Percentiles rank a stretch among this genome's conserved stretches.
Conservation (phyloP, 1,140 invertebrate species). For the Lepidurus apus region DNA sequence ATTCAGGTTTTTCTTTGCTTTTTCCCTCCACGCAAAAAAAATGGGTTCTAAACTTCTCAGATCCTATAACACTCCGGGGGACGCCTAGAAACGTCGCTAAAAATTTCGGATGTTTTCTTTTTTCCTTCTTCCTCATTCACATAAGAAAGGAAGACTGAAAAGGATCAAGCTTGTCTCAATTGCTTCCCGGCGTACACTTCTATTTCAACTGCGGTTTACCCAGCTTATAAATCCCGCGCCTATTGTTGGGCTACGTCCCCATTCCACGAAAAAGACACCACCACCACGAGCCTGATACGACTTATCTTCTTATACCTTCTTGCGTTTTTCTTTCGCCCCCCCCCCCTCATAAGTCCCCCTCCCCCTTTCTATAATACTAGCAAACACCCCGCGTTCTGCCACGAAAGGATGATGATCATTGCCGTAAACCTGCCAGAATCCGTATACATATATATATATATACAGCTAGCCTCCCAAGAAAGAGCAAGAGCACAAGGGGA, state of each 20-base stretch:
- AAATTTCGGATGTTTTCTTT: neutral
- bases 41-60: neutral
- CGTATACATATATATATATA: neutral
- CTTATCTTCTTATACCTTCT: slow-evolving; percentile 16
- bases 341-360: neutral
- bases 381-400: slow-evolving; percentile 10
- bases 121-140: neutral
- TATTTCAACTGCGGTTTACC: neutral
- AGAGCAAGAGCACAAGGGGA: neutral
- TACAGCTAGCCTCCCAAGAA: neutral
- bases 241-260: neutral
- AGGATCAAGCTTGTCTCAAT: neutral
- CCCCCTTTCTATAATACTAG: neutral
- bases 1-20: neutral
- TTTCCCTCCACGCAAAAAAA: neutral
- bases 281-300: slow-evolving; percentile 13
- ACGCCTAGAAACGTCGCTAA: neutral
- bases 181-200: neutral
- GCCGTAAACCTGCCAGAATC: slow-evolving; percentile 10
- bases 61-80: neutral
- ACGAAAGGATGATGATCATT: slow-evolving; percentile 14
- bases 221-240: neutral
- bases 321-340: neutral
- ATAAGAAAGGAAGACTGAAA: neutral
- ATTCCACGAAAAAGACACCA: neutral